These are phyloP conservation scores for Machimus rusticus DNA, from an alignment of 2,888 invertebrate species.

Conservation along the genomic window DNA sequence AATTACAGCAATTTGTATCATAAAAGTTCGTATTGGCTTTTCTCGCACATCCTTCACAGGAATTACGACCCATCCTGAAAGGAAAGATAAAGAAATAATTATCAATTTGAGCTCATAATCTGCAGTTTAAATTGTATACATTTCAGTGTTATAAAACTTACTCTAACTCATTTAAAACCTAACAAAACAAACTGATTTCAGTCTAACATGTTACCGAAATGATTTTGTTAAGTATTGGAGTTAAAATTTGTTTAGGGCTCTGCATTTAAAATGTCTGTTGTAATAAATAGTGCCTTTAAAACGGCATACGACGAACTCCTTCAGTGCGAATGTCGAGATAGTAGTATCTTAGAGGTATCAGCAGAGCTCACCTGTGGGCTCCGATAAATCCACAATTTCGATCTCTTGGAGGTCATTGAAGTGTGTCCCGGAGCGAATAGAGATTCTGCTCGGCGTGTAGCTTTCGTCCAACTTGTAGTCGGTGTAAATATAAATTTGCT, in stretches of 20 bases:
- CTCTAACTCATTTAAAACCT: too few relatives aligned
- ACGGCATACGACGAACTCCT: too few relatives aligned
- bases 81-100: not conserved
- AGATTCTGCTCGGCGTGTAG: slow-evolving; percentile 95
- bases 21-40: slow-evolving; percentile 90
- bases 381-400: slow-evolving; percentile 90
- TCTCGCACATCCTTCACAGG: slow-evolving; percentile 88
- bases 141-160: too few relatives aligned
- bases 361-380: slow-evolving; percentile 87
- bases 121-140: too few relatives aligned
- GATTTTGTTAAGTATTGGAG: too few relatives aligned
- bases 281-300: too few relatives aligned
- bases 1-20: slow-evolving; percentile 95
- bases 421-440: slow-evolving; percentile 92
- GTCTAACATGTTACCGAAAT: too few relatives aligned
- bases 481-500: slow-evolving; percentile 95
- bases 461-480: slow-evolving; percentile 99
- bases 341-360: too few relatives aligned
- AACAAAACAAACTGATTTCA: too few relatives aligned
- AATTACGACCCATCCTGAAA: slow-evolving; percentile 90
- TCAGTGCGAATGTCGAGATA: too few relatives aligned
- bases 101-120: not conserved
- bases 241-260: too few relatives aligned
- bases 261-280: too few relatives aligned
- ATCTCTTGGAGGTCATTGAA: slow-evolving; percentile 97